Evolutionary conservation across 2,888 invertebrate genomes (phyloP).

Genomic region (Polydrusus pterygomalis): DNA sequence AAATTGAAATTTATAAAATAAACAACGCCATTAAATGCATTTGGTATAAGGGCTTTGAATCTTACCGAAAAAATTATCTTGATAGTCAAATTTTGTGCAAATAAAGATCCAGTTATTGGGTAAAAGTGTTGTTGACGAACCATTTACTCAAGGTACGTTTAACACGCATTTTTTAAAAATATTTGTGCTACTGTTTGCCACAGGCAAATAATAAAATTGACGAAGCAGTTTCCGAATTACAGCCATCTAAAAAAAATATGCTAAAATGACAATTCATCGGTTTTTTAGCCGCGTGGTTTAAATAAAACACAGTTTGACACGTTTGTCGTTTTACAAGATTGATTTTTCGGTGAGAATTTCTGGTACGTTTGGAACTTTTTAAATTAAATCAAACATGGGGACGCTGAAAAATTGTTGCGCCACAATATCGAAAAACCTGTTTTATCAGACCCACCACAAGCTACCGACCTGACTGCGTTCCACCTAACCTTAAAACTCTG

Average conservation of each 20-base stretch:
- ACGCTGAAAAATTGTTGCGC: conserved; percentile 42
- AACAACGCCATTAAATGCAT: not conserved
- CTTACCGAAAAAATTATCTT: conserved; percentile 16
- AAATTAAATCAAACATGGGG: conserved; percentile 25
- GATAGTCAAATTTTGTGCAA: not conserved
- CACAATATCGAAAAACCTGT: conserved; percentile 50
- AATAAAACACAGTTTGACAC: no score
- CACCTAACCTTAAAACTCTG: conserved; percentile 49
- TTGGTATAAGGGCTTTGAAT: not conserved
- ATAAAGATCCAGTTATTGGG: not conserved
- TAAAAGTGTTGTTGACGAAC: no score
- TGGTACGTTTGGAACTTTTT: not conserved
- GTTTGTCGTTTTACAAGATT: not conserved
- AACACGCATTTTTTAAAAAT: no score
- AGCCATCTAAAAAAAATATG: no score
- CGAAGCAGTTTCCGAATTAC: no score
- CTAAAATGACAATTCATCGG: no score
- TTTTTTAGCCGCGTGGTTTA: no score
- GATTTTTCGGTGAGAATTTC: conserved; percentile 13
- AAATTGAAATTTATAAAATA: not conserved
- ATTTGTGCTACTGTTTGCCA: no score
- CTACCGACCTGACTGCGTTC: conserved; percentile 45
- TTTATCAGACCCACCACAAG: conserved; percentile 59
- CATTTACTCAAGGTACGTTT: no score
- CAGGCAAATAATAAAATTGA: no score